A percentile compares a stretch with the other conserved stretches of the same genome.
Conservation (phyloP, 2,113 vertebrate genomes). For the Gambusia affinis region DNA sequence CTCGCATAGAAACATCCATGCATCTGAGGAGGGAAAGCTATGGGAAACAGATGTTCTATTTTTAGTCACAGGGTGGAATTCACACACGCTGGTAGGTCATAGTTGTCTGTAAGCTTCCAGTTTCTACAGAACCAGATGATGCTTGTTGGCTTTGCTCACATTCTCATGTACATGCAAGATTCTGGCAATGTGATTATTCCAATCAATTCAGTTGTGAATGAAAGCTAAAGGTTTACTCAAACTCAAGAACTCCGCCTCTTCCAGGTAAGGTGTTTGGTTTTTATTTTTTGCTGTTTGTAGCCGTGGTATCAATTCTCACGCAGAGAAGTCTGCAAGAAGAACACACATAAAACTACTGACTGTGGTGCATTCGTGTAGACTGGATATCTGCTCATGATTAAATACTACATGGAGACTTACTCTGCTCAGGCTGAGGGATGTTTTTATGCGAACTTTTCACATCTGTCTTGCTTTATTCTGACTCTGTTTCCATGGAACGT, state of each 20-base stretch:
- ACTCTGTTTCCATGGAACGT: not conserved
- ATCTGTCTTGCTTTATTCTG: not conserved
- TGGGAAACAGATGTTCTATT: slow-evolving; percentile 70
- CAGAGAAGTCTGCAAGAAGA: not conserved
- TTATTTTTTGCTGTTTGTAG: not conserved
- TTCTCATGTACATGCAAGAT: not conserved
- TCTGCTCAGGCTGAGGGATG: not conserved
- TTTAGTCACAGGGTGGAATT: slow-evolving; percentile 48
- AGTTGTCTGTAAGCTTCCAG: slow-evolving; percentile 6
- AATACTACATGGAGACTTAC: not conserved
- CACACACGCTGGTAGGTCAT: slow-evolving; percentile 44
- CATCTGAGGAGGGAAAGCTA: slow-evolving; percentile 35
- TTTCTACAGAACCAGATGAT: not conserved
- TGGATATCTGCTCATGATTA: not conserved
- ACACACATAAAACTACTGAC: not conserved
- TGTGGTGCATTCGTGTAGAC: not conserved
- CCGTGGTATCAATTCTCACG: not conserved
- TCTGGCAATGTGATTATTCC: not conserved
- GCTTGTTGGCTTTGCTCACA: not conserved
- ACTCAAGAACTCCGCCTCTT: not conserved
- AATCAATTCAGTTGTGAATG: not conserved
- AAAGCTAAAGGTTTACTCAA: not conserved
- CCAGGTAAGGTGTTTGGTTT: not conserved
- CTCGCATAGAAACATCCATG: slow-evolving; percentile 40
- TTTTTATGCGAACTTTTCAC: too few relatives aligned